Evolutionary conservation across 2,797 vertebrate genomes (phyloP).

Genomic region (Percopsis omiscomaycus): DNA sequence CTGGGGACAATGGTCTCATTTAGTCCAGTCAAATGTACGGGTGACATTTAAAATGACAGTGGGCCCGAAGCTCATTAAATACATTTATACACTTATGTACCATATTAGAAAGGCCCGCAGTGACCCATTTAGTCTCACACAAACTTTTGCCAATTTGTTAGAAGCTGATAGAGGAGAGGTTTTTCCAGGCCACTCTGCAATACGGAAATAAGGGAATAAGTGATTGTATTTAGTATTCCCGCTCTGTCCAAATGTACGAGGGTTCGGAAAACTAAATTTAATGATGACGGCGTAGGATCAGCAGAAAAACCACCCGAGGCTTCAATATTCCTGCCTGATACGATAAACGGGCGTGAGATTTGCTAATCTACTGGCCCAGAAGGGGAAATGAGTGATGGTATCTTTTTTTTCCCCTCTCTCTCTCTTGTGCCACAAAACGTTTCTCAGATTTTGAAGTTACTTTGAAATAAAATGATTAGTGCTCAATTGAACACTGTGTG

Average conservation of each 20-base stretch:
- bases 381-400: slow-evolving; percentile 68
- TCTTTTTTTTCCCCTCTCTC: slow-evolving; percentile 25
- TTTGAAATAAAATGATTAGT: slow-evolving; percentile 50
- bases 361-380: slow-evolving; percentile 66
- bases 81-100: slow-evolving; percentile 36
- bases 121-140: slow-evolving; percentile 22
- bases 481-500: slow-evolving; percentile 36
- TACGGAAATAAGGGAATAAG: slow-evolving; percentile 18
- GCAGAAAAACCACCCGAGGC: slow-evolving; percentile 66
- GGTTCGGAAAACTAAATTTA: slow-evolving; percentile 67
- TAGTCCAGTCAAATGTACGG: too few relatives aligned
- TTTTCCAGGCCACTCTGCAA: slow-evolving; percentile 26
- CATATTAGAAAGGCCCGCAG: slow-evolving; percentile 35
- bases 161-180: slow-evolving; percentile 30
- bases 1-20: too few relatives aligned
- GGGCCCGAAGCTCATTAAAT: slow-evolving; percentile 21
- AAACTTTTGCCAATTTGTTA: slow-evolving; percentile 1
- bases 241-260: slow-evolving; percentile 51
- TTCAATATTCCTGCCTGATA: slow-evolving; percentile 70
- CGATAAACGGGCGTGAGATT: slow-evolving; percentile 69
- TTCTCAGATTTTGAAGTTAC: slow-evolving; percentile 45
- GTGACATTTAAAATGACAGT: too few relatives aligned
- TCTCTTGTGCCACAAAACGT: slow-evolving; percentile 35
- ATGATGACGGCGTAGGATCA: slow-evolving; percentile 73
- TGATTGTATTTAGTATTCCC: slow-evolving; percentile 54